Evolutionary conservation across 2,113 vertebrate genomes (phyloP).

Genomic region (Pachypanchax playfairii): DNA sequence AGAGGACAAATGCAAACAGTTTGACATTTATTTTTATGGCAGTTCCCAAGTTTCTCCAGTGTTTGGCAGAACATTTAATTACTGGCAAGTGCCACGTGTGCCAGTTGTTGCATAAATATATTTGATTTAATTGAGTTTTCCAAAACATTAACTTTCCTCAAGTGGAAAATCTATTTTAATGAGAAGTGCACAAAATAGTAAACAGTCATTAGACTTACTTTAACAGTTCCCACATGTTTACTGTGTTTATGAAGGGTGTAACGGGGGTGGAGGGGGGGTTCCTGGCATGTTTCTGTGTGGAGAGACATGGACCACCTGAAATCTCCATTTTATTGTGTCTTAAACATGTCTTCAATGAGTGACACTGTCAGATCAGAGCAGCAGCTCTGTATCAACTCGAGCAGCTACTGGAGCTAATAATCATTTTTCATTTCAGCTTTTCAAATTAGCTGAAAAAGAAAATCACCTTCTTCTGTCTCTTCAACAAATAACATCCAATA

Average conservation of each 20-base stretch:
- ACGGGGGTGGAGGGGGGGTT: conserved; percentile 64
- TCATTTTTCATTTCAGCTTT: conserved; percentile 48
- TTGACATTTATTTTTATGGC: conserved; percentile 21
- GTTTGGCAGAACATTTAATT: conserved; percentile 52
- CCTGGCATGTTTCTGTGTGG: conserved; percentile 27
- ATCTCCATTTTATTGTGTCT: conserved; percentile 32
- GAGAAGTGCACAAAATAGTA: conserved; percentile 79
- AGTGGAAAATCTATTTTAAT: conserved; percentile 82
- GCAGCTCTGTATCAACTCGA: no score
- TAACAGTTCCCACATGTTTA: conserved; percentile 81
- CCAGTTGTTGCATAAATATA: conserved; percentile 66
- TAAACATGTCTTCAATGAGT: conserved; percentile 37
- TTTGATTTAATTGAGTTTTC: conserved; percentile 75
- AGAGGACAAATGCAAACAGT: conserved; percentile 1
- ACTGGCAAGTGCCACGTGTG: conserved; percentile 61
- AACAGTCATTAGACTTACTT: conserved; percentile 79
- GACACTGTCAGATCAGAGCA: conserved; percentile 34
- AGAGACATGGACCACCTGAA: conserved; percentile 39
- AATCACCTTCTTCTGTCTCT: conserved; percentile 47
- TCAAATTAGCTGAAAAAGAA: conserved; percentile 56
- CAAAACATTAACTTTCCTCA: conserved; percentile 78
- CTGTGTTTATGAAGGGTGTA: conserved; percentile 74
- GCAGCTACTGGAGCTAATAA: conserved; percentile 39
- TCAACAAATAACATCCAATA: conserved; percentile 51
- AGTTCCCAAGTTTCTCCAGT: conserved; percentile 33